Base-by-base conservation (phyloP, 2,113 vertebrate genomes). In the Boulengerochromis microlepis region DNA sequence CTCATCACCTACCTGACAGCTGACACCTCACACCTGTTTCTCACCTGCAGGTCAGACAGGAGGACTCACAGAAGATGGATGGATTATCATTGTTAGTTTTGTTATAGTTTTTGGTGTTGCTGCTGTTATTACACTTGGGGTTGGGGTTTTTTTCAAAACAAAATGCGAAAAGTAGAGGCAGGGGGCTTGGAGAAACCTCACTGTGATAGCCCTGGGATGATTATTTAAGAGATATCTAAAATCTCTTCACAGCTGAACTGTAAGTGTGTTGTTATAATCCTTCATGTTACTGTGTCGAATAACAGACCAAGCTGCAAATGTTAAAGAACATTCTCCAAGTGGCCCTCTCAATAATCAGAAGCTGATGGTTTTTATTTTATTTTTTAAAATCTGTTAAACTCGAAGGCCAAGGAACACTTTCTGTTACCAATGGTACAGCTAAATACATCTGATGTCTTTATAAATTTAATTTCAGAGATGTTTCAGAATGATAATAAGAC, bases 11-110 rank as follows among this genome's bases (percentile, higher is more conserved):
- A 64, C 59, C 59, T 64, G 59, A 61, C 57, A 31, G 57, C 57
- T 61, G 26, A 64, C 59, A 64, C 59, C 59, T 64, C 59, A 64
- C 59, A 19, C 31, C 59, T 64, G 59, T 64, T 64, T 35, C 10
- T 64, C 57, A 5, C 59, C 59, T 64, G 59, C 31, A 64, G 59
- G 59, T 19, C 6, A 7, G 0, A 0, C 59, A 11, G 29, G 31
- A 64, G 59, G 59, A 35, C 0, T 0, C 9, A 10, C 59, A 64
- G 16, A 11, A 1, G 59, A 64, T 64, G 29, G 29, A 19, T 1
- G 59, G 59, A 61, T 19, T 64, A 16, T 64, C 26, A 33, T 64
- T 11, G 59, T 64, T 2, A 64, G 59, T 18, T 18, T 33, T 64
- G 3, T 64, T 59, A 16, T 29, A 16, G 56, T 16, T 59, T 59